These are phyloP conservation scores for Lepidochitona cinerea DNA, from an alignment of 2,888 invertebrate genomes.

Conservation along the genomic window DNA sequence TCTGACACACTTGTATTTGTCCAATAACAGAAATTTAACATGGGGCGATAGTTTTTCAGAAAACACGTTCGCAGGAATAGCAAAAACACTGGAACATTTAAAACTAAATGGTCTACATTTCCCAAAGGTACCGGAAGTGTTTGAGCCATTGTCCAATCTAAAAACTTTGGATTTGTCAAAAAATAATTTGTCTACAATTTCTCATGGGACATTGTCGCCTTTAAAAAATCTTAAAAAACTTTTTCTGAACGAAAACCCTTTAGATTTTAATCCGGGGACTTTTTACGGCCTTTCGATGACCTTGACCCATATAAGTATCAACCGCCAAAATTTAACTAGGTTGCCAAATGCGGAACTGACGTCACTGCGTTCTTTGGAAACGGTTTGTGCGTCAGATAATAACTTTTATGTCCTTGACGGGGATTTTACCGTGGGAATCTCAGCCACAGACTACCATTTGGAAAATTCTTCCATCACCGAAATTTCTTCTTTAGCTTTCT, in stretches of 20 bases:
- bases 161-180: neutral
- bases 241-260: neutral
- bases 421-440: neutral
- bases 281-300: neutral
- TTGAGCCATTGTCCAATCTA: neutral
- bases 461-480: neutral
- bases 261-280: neutral
- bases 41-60: neutral
- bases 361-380: neutral
- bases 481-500: neutral
- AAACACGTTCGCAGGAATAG: neutral
- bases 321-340: neutral
- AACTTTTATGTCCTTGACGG: neutral
- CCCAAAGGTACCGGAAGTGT: neutral
- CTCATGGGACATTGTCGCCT: neutral
- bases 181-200: neutral
- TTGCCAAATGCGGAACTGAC: neutral
- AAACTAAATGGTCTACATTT: neutral
- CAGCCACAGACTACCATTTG: neutral
- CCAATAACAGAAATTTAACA: neutral
- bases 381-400: neutral
- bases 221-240: neutral
- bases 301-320: neutral
- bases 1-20: neutral
- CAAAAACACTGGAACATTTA: neutral